Base-by-base conservation (phyloP, 2,113 vertebrate species). In the Gorsachius goisagi region DNA sequence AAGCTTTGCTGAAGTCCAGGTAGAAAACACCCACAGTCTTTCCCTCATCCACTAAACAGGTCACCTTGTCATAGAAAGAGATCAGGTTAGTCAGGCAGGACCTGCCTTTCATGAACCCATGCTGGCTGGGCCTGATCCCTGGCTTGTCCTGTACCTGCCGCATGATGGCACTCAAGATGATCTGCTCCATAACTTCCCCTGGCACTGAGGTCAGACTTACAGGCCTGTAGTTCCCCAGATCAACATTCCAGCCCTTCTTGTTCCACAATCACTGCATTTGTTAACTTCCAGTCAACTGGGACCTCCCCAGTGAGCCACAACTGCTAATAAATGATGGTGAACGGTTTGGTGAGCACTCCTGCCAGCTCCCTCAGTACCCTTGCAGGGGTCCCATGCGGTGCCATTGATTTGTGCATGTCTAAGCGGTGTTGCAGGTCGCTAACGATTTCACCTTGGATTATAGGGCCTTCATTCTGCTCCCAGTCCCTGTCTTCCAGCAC, bases 371-470 rank as follows among this genome's bases (percentile, higher is more conserved):
- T 71, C 32, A 24, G 19, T 24, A 35, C 6, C 16, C 10, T 56
- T 15, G 7, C 5, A 10, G 28, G 32, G 21, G 35, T 66, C 11
- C 6, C 7, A 26, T 6, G 21, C 2, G 4, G 32, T 2, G 3
- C 2, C 11, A 45, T 10, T 45, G 32, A 28, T 18, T 8, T 64
- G 1, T 55, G 2, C 24, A 6, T 49, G 1, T 55, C 27, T 81
- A 28, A 62, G 26, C 11, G 8, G 27, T 60, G 14, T 37, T 53
- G 21, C 12, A 69, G 26, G 23, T 44, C 6, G 3, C 14, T 50
- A 39, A 50, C 2, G 1, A 15, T 58, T 69, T 58, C 8, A 5
- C 6, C 17, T 2, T 67, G 8, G 8, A 23, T 56, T 68, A 50
- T 16, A 26, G 7, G 11, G 19, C 7, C 6, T 88, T 52, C 50